Base-by-base conservation (phyloP, 1,140 invertebrate genomes). In the Daktulosphaira vitifoliae region DNA sequence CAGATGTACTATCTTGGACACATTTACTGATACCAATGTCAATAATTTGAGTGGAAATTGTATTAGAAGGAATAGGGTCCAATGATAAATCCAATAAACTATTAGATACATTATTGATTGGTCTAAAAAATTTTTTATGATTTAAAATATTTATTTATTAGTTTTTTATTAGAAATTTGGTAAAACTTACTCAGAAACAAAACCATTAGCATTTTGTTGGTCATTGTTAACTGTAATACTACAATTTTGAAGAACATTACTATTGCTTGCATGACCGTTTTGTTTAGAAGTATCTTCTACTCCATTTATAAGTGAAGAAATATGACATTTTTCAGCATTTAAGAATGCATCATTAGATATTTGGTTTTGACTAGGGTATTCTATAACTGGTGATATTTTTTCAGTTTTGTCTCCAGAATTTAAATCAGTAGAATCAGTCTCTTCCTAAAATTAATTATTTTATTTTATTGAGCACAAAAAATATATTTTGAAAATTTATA, bases 61-160 rank as follows among this genome's bases (percentile, higher is more conserved):
- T 29, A 1, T 62, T 42, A 20, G 42, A 33, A n/a, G 56, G 42
- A 29, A 62, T 62, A 2, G 56, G 39, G 20, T 62, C 56, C 13
- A 62, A 33, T 13, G 66, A 59, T 48, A 66, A 66, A 62, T 66
- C 66, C 8, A 66, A 46, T 23, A 66, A 25, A 62, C 62, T 66
- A 37, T 48, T 66, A 13, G 66, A 59, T 22, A 66, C 53, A 11
- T 66, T 66, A n/a, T 33, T 44, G 5, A 56, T n/a, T 48, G 44
- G 46, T 39, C 66, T 66, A 22, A 8, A 29, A 64, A 49, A 18
- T 25, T 18, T 2, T 23, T 22, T 13, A 18, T 48, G 8, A 1
- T 48, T 6, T 22, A 48, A 7, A 5, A 48, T 20, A 23, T 20
- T 6, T 20, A 22, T 44, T 7, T 44, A 44, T n/a, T 44, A 44